Percentiles rank a stretch among this genome's conserved stretches.
Evolutionary conservation across 2,888 invertebrate genomes (phyloP).

Genomic region (Punctoribates punctum): DNA sequence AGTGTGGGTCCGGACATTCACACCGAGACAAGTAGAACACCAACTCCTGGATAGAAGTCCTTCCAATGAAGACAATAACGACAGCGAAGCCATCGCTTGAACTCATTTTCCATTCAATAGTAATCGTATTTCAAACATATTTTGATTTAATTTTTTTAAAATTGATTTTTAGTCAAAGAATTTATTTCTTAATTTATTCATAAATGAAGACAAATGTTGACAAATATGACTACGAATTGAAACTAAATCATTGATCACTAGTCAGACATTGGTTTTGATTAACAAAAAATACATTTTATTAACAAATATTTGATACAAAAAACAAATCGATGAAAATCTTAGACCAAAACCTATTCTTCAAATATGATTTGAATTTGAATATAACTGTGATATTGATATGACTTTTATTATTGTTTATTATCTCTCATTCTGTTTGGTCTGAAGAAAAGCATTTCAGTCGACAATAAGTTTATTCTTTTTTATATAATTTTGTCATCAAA

Average conservation of each 20-base stretch:
- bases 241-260: constrained; percentile 31
- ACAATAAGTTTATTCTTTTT: too few relatives aligned
- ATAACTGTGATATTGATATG: too few relatives aligned
- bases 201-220: too few relatives aligned
- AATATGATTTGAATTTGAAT: too few relatives aligned
- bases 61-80: not conserved
- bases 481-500: too few relatives aligned
- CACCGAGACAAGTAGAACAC: not conserved
- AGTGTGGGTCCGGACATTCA: not conserved
- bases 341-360: too few relatives aligned
- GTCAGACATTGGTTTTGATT: not conserved
- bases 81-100: constrained; percentile 25
- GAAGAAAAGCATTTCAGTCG: too few relatives aligned
- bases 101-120: not conserved
- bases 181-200: not conserved
- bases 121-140: not conserved
- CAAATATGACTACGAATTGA: not conserved
- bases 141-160: not conserved
- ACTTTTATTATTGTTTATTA: too few relatives aligned
- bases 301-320: too few relatives aligned
- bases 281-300: too few relatives aligned
- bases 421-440: too few relatives aligned
- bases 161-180: not conserved
- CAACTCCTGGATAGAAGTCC: constrained; percentile 18
- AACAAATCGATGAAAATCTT: too few relatives aligned